A percentile compares a stretch with the other conserved stretches of the same genome.
Evolutionary conservation across 2,113 vertebrate species (phyloP).

Genomic region (Columbina picui): DNA sequence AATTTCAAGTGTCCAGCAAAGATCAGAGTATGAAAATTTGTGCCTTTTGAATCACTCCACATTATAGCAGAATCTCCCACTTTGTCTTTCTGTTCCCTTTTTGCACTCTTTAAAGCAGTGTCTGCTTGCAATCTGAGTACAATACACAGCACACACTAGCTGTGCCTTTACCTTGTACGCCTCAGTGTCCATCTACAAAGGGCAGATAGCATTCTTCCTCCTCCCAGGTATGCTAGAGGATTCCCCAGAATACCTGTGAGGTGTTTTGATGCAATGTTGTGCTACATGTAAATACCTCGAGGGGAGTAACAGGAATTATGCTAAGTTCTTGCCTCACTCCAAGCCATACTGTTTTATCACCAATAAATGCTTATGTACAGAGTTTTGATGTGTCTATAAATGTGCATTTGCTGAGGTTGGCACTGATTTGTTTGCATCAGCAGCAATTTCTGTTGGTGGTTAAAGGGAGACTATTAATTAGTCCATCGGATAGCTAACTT

Average conservation of each 20-base stretch:
- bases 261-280: background rate
- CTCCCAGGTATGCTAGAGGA: background rate
- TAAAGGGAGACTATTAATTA: conserved; percentile 15
- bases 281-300: background rate
- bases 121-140: background rate
- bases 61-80: background rate
- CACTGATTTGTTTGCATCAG: background rate
- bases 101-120: background rate
- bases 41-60: background rate
- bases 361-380: background rate
- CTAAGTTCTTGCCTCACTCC: background rate
- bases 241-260: background rate
- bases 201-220: background rate
- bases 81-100: background rate
- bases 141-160: background rate
- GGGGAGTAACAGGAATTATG: background rate
- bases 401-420: background rate
- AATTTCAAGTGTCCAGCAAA: background rate
- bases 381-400: background rate
- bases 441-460: conserved; percentile 8
- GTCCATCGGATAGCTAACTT: background rate
- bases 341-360: background rate
- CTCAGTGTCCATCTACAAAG: background rate
- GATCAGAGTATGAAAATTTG: background rate
- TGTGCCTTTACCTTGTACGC: background rate